phyloP scores from a whole-genome alignment of 1,140 invertebrate genomes.

The Drosophila sechellia region DNA sequence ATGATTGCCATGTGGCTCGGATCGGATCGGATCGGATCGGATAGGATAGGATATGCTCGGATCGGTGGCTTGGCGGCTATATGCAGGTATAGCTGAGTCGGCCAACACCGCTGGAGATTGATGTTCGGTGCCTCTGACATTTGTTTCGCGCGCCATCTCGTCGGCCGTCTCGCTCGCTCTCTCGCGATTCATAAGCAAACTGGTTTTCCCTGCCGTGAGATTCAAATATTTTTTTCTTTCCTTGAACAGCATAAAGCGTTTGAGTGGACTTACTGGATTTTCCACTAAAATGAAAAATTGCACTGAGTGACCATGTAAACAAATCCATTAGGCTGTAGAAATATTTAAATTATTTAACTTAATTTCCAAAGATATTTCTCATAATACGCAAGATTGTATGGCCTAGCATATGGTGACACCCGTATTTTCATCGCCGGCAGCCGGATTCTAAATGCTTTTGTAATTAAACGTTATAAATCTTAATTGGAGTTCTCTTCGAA shows the following conservation, averaged over 20 bases:
- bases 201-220: constrained; percentile 70
- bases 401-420: too few relatives aligned
- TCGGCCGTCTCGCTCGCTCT: constrained; percentile 55
- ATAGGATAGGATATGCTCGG: constrained; percentile 8
- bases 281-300: constrained; percentile 72
- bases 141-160: constrained; percentile 72
- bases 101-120: constrained; percentile 71
- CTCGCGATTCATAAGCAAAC: constrained; percentile 40
- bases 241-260: constrained; percentile 28
- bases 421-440: constrained; percentile 2
- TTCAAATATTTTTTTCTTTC: constrained; percentile 70
- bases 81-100: constrained; percentile 24
- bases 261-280: constrained; percentile 68
- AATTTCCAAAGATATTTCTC: too few relatives aligned
- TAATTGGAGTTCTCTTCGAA: too few relatives aligned
- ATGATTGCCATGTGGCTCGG: constrained; percentile 50
- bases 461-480: too few relatives aligned
- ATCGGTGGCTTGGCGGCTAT: constrained; percentile 10
- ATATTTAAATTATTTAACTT: constrained; percentile 76
- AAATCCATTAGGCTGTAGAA: constrained; percentile 77
- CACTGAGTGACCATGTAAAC: constrained; percentile 79
- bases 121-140: constrained; percentile 81
- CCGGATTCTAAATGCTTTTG: background rate
- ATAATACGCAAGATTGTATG: too few relatives aligned
- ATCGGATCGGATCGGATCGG: constrained; percentile 20